Base-by-base conservation (phyloP, 2,888 invertebrate species). In the Eudemis profundana region DNA sequence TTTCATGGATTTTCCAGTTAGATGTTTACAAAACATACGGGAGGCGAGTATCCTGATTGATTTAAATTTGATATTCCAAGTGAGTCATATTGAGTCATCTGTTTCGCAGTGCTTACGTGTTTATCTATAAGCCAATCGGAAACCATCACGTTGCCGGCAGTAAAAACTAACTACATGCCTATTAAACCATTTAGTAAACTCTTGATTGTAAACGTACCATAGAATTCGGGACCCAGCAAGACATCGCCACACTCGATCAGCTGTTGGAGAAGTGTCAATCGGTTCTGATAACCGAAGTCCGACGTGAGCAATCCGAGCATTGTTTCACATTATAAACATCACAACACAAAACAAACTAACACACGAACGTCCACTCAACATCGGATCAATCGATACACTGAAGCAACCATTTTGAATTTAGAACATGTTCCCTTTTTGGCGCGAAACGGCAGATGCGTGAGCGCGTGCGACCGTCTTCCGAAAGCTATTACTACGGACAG, bases 191-290 rank as follows among this genome's bases (percentile, higher is more conserved):
- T 33, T 33, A 1, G 14, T 40, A 40, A 14, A 40, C n/a, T 4
- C n/a, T 15, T 38, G 3, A 10, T n/a, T 40, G 21, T 14, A 36
- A 51, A 36, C 64, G 15, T 64, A 89, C 90, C 90, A 65, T 81
- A 90, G 59, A 84, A 75, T 36, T 86, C 83, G n/a, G 78, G 78
- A 23, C 84, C 87, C 27, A 91, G 72, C 63, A 89, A 73, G 14
- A 88, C 87, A 68, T 92, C 90, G 0, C 90, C 90, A 62, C 90
- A 91, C 12, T 91, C 91, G 17, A 90, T 89, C 65, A 92, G 78
- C 70, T 91, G 90, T 74, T 91, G 89, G 19, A 92, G 78, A 61
- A 91, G 73, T 29, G 85, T 86, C 75, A 91, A 70, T 19, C 85
- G 87, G 72, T 83, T 88, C 77, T 90, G 86, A 67, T 89, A 89